Evolutionary conservation across 2,888 invertebrate species (phyloP).

Genomic region (Napeogenes inachia): DNA sequence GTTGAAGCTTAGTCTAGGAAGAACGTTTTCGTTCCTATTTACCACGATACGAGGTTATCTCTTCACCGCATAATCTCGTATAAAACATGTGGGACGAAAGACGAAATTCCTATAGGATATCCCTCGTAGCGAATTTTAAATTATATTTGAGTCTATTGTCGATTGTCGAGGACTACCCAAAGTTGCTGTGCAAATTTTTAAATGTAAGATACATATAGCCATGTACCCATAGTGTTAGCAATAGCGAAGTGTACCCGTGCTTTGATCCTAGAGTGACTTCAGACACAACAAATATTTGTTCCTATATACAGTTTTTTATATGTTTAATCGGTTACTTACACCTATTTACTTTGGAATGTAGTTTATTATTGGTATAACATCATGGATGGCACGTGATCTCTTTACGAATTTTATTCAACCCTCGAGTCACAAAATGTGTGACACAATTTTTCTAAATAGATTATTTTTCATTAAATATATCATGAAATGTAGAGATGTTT

Average conservation of each 20-base stretch:
- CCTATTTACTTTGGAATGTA: constrained; percentile 29
- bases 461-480: constrained; percentile 24
- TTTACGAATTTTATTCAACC: constrained; percentile 12
- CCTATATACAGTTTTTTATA: constrained; percentile 33
- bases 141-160: neutral
- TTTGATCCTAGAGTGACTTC: constrained; percentile 7
- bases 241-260: constrained; percentile 9
- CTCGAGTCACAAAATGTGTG: constrained; percentile 22
- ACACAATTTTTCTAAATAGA: constrained; percentile 14
- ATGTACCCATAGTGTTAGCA: constrained; percentile 8
- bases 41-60: too few relatives aligned
- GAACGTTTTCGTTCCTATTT: neutral
- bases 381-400: constrained; percentile 28
- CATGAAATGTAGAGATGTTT: constrained; percentile 35
- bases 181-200: constrained; percentile 1
- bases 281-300: constrained; percentile 29
- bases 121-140: too few relatives aligned
- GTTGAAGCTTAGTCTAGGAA: neutral
- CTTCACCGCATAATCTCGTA: too few relatives aligned
- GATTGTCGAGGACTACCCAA: neutral
- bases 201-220: neutral
- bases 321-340: constrained; percentile 18
- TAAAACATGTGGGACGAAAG: too few relatives aligned
- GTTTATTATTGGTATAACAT: constrained; percentile 22
- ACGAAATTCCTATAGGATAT: too few relatives aligned